Percentiles rank a stretch among this genome's conserved stretches.
Evolutionary conservation across 2,113 vertebrate species (phyloP).

Genomic region (Setophaga kirtlandii): DNA sequence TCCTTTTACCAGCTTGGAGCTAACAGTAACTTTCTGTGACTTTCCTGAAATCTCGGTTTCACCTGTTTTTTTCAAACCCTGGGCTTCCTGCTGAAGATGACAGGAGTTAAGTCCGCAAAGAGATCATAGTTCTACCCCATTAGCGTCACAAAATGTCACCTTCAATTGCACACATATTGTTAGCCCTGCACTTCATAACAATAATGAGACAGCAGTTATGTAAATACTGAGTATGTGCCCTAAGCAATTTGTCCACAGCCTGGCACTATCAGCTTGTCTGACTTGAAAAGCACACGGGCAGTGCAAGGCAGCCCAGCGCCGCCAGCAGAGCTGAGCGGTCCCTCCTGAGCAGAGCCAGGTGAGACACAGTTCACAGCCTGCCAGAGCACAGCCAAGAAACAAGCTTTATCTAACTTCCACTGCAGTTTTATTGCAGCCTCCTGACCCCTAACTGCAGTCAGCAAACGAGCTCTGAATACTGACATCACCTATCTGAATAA

Average conservation of each 20-base stretch:
- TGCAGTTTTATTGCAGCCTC: not conserved
- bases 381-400: not conserved
- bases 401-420: not conserved
- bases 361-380: not conserved
- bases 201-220: conserved; percentile 74
- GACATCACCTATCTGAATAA: conserved; percentile 11
- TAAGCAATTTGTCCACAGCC: conserved; percentile 67
- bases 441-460: not conserved
- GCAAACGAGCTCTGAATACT: not conserved
- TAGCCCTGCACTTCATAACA: conserved; percentile 57
- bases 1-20: not conserved
- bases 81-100: not conserved
- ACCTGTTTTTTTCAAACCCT: not conserved
- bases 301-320: not conserved
- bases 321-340: not conserved
- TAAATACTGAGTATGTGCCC: conserved; percentile 66
- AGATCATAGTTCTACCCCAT: conserved; percentile 56
- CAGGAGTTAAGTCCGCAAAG: conserved; percentile 5
- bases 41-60: not conserved
- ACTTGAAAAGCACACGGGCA: conserved; percentile 19
- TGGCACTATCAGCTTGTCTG: conserved; percentile 59
- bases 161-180: conserved; percentile 55
- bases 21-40: not conserved
- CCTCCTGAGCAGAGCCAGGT: not conserved
- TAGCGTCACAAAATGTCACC: conserved; percentile 66